Evolutionary conservation across 1,140 invertebrate species (phyloP).

Genomic region (Contarinia nasturtii): DNA sequence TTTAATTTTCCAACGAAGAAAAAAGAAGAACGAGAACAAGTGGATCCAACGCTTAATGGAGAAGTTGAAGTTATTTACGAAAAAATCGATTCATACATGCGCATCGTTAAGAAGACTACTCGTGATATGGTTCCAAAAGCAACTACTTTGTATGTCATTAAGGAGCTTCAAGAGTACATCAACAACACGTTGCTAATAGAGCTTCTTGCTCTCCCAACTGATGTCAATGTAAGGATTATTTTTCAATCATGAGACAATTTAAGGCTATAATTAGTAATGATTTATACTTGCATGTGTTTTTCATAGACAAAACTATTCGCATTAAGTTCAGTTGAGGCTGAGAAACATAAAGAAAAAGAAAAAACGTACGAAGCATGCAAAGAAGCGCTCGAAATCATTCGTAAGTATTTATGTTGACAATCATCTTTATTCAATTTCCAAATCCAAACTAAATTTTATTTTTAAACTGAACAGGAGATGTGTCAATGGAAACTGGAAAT

Average conservation of each 20-base stretch:
- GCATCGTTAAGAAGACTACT: slow-evolving; percentile 93
- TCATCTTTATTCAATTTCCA: too few relatives aligned
- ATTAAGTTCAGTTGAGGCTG: slow-evolving; percentile 83
- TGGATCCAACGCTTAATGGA: slow-evolving; percentile 91
- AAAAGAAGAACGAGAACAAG: slow-evolving; percentile 34
- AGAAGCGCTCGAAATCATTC: slow-evolving; percentile 85
- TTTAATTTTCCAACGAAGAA: too few relatives aligned
- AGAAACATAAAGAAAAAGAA: slow-evolving; percentile 86
- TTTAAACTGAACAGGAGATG: too few relatives aligned
- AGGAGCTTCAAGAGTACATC: slow-evolving; percentile 89
- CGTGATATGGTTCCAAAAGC: slow-evolving; percentile 90
- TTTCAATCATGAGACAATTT: not conserved
- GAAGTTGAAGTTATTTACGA: slow-evolving; percentile 98
- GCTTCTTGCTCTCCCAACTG: slow-evolving; percentile 83
- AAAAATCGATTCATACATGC: slow-evolving; percentile 95
- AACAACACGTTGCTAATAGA: slow-evolving; percentile 82
- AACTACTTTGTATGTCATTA: slow-evolving; percentile 93
- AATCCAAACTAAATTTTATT: too few relatives aligned
- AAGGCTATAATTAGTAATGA: too few relatives aligned
- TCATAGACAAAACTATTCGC: slow-evolving; percentile 84
- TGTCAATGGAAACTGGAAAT: too few relatives aligned
- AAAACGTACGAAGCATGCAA: slow-evolving; percentile 97
- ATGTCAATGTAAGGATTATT: slow-evolving; percentile 34
- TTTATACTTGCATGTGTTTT: slow-evolving; percentile 5
- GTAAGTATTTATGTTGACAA: slow-evolving; percentile 14